phyloP scores from a whole-genome alignment of 2,797 vertebrate genomes.

The Falco cherrug region DNA sequence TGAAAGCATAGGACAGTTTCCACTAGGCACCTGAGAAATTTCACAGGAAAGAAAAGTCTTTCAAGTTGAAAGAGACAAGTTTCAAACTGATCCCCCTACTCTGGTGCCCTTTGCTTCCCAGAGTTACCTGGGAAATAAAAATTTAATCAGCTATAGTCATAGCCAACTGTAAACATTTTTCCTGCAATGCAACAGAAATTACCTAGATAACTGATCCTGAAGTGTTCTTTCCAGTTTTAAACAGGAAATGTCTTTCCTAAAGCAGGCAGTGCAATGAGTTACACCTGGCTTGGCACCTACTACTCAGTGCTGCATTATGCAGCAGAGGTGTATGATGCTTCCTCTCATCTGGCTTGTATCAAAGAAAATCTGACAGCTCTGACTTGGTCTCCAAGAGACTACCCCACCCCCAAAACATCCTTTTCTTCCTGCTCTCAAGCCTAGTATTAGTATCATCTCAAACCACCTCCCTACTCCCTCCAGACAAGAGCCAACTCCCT shows the following conservation, averaged over 20 bases:
- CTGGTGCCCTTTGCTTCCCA: slow-evolving; percentile 16
- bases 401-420: not conserved
- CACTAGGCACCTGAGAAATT: slow-evolving; percentile 62
- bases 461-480: not conserved
- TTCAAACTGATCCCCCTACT: slow-evolving; percentile 3
- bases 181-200: not conserved
- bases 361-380: not conserved
- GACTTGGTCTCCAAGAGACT: not conserved
- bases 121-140: not conserved
- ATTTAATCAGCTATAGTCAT: slow-evolving; percentile 17
- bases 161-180: slow-evolving; percentile 47
- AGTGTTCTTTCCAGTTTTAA: slow-evolving; percentile 29
- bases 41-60: slow-evolving; percentile 1
- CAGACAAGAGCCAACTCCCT: not conserved
- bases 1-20: slow-evolving; percentile 61
- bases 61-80: slow-evolving; percentile 33
- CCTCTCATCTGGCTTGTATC: not conserved
- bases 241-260: not conserved
- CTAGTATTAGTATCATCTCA: not conserved
- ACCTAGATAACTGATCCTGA: not conserved
- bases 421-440: not conserved
- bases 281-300: not conserved
- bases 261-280: slow-evolving; percentile 1
- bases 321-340: not conserved
- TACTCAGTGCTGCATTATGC: not conserved